Evolutionary conservation across 2,797 vertebrate genomes (phyloP), one percentile per base, ranked within the genome.

Genomic region (Cossypha dichroa): DNA sequence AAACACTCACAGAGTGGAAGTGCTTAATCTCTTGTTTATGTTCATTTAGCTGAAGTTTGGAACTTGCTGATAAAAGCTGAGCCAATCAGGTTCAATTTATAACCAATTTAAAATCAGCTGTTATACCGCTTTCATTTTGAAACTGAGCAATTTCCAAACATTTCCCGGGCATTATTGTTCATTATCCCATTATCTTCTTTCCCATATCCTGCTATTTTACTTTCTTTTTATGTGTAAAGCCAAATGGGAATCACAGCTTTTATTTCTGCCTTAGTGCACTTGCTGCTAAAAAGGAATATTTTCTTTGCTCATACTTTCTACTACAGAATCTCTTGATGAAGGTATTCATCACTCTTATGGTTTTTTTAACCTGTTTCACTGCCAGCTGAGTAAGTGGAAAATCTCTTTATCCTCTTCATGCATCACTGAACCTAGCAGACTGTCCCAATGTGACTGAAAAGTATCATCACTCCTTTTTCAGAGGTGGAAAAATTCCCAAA

Each of bases 301-400:
- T 63, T 80, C 43, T 66, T 92, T 73, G 46, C 36, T 93, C 15
- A 5, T 72, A 20, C 46, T 86, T 94, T 96, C 56, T 93, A 16
- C 26, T 52, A 40, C 34, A 88, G 20, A 88, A 75, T 78, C 51
- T 95, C 70, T 89, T 82, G 51, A 73, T 92, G 75, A 69, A 84
- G 45, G 22, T 92, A 83, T 95, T 81, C 64, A 14, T 91, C 70
- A 70, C 21, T 85, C 31, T 38, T 85, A n/a, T 6, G 41, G 13
- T 72, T 59, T 80, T 72, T 88, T 56, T 67, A 66, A 25, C 43
- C 14, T 2, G 0, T 92, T 86, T 92, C 62, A 46, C 48, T 9
- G 2, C 76, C 82, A 93, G 18, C 28, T 92, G 85, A 75, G 15
- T 88, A 92, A 86, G 67, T 88, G 90, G 88, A 95, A 96, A 95